Percentiles rank a stretch among this genome's conserved stretches.
Evolutionary conservation across 2,888 invertebrate species (phyloP).

Genomic region (Branchinecta sandiegonensis): DNA sequence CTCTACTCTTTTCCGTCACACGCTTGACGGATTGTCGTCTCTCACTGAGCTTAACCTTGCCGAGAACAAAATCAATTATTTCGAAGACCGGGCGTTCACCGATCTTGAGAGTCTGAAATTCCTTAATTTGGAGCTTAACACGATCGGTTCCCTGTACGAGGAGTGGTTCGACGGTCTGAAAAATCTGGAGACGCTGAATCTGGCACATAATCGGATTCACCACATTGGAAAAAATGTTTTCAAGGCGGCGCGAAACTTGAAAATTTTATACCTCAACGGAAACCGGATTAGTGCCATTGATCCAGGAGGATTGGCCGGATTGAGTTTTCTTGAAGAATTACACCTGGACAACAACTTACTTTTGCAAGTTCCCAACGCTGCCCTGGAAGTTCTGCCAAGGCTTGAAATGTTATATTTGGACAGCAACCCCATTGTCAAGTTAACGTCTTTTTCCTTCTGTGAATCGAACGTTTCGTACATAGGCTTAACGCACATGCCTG

Average conservation of each 20-base stretch:
- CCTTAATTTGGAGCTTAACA: slow-evolving; percentile 33
- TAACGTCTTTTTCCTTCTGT: slow-evolving; percentile 29
- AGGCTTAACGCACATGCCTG: slow-evolving; percentile 33
- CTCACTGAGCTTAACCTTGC: slow-evolving; percentile 33
- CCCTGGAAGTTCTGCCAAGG: slow-evolving; percentile 27
- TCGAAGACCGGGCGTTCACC: slow-evolving; percentile 35
- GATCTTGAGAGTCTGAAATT: slow-evolving; percentile 32
- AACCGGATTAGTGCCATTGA: slow-evolving; percentile 32
- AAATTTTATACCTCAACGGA: slow-evolving; percentile 30
- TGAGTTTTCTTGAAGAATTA: slow-evolving; percentile 30
- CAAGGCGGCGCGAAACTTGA: slow-evolving; percentile 29
- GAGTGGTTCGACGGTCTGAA: slow-evolving; percentile 35
- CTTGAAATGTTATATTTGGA: slow-evolving; percentile 27
- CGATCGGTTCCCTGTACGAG: slow-evolving; percentile 32
- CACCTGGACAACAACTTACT: slow-evolving; percentile 29
- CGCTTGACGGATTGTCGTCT: slow-evolving; percentile 33
- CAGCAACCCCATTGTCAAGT: slow-evolving; percentile 28
- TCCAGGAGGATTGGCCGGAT: slow-evolving; percentile 32
- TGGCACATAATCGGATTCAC: slow-evolving; percentile 33
- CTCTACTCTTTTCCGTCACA: slow-evolving; percentile 32
- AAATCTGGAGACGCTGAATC: slow-evolving; percentile 31
- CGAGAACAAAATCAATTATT: slow-evolving; percentile 32
- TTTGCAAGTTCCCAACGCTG: slow-evolving; percentile 26
- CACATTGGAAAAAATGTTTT: slow-evolving; percentile 31
- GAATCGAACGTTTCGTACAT: slow-evolving; percentile 32